Evolutionary conservation across 2,888 invertebrate genomes (phyloP).

Genomic region (Nasonia oneida): DNA sequence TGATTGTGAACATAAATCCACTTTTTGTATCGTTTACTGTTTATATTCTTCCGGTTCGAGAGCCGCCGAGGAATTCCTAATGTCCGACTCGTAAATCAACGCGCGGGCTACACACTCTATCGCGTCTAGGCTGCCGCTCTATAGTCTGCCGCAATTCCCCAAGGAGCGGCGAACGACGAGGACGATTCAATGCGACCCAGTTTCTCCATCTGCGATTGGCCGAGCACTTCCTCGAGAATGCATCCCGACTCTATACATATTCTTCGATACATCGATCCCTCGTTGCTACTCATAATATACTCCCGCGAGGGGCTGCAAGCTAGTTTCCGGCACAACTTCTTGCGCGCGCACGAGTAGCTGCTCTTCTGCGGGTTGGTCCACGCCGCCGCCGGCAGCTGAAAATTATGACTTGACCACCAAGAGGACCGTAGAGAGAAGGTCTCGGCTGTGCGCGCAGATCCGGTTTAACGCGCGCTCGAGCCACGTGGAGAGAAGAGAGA

Average conservation of each 20-base stretch:
- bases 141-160: neutral
- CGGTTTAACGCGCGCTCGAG: conserved; percentile 44
- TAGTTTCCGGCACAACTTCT: neutral
- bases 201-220: conserved; percentile 27
- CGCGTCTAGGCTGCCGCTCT: neutral
- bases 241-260: neutral
- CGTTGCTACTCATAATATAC: neutral
- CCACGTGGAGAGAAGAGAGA: neutral
- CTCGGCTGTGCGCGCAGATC: conserved; percentile 31
- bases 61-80: neutral
- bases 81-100: neutral
- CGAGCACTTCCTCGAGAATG: conserved; percentile 6
- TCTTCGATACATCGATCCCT: conserved; percentile 16
- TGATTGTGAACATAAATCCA: neutral
- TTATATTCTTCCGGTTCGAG: neutral
- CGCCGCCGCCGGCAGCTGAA: conserved; percentile 29
- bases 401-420: conserved; percentile 45
- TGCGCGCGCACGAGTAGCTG: neutral
- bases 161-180: neutral
- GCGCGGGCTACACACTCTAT: neutral
- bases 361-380: neutral
- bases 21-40: neutral
- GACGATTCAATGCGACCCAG: conserved; percentile 12
- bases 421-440: neutral
- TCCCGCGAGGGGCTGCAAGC: neutral